Conservation (phyloP, 2,797 vertebrate species). For the Discoglossus pictus region DNA sequence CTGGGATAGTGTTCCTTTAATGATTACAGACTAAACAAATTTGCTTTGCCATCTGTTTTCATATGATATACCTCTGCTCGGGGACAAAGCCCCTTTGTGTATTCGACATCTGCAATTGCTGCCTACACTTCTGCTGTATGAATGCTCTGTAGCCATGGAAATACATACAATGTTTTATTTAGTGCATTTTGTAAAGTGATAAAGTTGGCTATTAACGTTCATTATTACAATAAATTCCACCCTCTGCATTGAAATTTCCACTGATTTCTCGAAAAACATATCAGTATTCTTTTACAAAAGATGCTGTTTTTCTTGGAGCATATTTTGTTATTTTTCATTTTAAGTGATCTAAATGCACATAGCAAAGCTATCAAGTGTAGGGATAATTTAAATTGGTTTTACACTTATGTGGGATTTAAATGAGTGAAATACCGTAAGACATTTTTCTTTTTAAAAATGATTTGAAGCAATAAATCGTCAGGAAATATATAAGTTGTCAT, state of each 20-base stretch:
- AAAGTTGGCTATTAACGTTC: no score
- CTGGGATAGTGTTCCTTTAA: no score
- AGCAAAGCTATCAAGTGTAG: conserved; percentile 18
- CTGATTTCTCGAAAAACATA: neutral
- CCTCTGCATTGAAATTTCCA: neutral
- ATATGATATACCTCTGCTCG: no score
- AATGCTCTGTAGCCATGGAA: no score
- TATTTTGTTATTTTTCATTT: conserved; percentile 12
- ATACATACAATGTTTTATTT: no score
- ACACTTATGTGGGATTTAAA: conserved; percentile 10
- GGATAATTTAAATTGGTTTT: conserved; percentile 52
- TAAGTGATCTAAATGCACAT: conserved; percentile 19
- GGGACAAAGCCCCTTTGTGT: no score
- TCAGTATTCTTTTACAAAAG: neutral
- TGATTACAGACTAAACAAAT: no score
- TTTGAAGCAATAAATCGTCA: conserved; percentile 29
- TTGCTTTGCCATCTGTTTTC: no score
- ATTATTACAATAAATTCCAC: no score
- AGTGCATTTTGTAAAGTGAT: no score
- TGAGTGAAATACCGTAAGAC: conserved; percentile 18
- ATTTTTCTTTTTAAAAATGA: conserved; percentile 23
- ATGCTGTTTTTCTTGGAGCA: conserved; percentile 1
- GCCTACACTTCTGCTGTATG: no score
- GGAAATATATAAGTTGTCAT: conserved; percentile 36
- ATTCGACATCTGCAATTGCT: no score